A percentile compares a stretch with the other conserved stretches of the same genome.
Evolutionary conservation across 2,888 invertebrate genomes (phyloP).

Genomic region (Laspeyria flexula): DNA sequence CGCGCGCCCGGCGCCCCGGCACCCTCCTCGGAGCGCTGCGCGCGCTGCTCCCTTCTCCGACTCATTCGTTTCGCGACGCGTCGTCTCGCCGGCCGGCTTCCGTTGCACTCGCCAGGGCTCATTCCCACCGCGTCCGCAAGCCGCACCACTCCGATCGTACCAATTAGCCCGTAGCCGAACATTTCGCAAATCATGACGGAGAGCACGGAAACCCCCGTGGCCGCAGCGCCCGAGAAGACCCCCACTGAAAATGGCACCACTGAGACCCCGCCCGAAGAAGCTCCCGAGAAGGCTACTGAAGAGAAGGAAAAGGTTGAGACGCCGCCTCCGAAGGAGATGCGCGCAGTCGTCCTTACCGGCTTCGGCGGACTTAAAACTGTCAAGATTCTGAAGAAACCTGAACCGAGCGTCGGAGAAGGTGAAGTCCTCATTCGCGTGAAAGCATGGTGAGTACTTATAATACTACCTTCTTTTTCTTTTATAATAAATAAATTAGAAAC

Average conservation of each 20-base stretch:
- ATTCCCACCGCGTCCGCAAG: slow-evolving; percentile 73
- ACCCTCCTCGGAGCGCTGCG: slow-evolving; percentile 61
- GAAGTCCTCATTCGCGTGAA: slow-evolving; percentile 94
- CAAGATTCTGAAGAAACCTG: slow-evolving; percentile 93
- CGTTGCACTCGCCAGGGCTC: slow-evolving; percentile 65
- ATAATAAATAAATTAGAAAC: background rate
- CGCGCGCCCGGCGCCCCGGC: slow-evolving; percentile 39
- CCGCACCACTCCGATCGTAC: slow-evolving; percentile 67
- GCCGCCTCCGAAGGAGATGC: slow-evolving; percentile 92
- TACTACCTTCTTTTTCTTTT: slow-evolving; percentile 15
- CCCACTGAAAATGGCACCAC: slow-evolving; percentile 83
- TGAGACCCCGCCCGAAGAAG: slow-evolving; percentile 79
- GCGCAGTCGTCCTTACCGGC: slow-evolving; percentile 93
- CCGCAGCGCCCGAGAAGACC: slow-evolving; percentile 85
- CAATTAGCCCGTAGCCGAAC: slow-evolving; percentile 42
- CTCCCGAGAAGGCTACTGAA: slow-evolving; percentile 83
- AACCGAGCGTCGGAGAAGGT: slow-evolving; percentile 89
- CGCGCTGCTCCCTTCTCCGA: slow-evolving; percentile 78
- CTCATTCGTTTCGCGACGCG: slow-evolving; percentile 84
- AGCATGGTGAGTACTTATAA: slow-evolving; percentile 90
- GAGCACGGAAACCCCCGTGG: slow-evolving; percentile 81
- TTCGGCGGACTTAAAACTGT: slow-evolving; percentile 95
- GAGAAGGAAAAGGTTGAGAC: slow-evolving; percentile 82
- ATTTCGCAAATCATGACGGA: slow-evolving; percentile 74
- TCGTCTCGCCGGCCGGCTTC: slow-evolving; percentile 78